phyloP scores from a whole-genome alignment of 2,888 invertebrate genomes.

The Nemapogon koenigi region DNA sequence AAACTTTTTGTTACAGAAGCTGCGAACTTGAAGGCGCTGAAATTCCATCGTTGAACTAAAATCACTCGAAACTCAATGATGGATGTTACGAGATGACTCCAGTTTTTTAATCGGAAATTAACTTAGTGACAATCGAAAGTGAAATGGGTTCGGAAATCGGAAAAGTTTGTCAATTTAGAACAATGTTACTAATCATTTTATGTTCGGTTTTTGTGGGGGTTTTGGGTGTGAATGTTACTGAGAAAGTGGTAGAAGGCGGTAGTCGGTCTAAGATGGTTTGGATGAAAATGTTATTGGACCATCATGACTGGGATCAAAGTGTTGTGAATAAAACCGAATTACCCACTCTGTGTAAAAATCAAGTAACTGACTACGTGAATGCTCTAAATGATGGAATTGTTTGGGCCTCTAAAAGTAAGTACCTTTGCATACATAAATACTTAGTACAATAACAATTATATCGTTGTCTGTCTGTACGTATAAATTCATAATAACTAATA shows the following conservation, averaged over 20 bases:
- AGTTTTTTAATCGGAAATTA: too few species aligned
- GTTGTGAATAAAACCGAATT: slow-evolving; percentile 52
- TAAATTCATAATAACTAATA: too few species aligned
- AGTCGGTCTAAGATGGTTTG: slow-evolving; percentile 65
- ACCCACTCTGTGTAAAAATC: slow-evolving; percentile 47
- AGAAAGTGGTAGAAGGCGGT: slow-evolving; percentile 19
- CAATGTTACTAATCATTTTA: slow-evolving; percentile 35
- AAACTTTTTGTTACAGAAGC: too few species aligned
- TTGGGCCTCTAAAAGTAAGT: slow-evolving; percentile 85
- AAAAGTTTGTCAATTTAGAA: slow-evolving; percentile 18
- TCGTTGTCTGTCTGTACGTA: too few species aligned
- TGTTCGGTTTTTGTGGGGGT: slow-evolving; percentile 45
- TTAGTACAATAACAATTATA: too few species aligned
- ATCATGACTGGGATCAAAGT: slow-evolving; percentile 60
- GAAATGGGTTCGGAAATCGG: slow-evolving; percentile 1
- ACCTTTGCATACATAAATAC: too few species aligned
- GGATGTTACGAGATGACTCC: too few species aligned
- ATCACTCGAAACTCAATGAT: too few species aligned
- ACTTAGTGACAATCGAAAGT: neutral
- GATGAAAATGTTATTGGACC: slow-evolving; percentile 71
- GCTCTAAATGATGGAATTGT: slow-evolving; percentile 70
- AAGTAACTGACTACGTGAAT: slow-evolving; percentile 61
- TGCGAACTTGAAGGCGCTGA: too few species aligned
- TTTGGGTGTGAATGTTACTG: slow-evolving; percentile 41
- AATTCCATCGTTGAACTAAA: too few species aligned